Conservation (phyloP, 2,113 vertebrate species). For the Calyptommatus sinebrachiatus region DNA sequence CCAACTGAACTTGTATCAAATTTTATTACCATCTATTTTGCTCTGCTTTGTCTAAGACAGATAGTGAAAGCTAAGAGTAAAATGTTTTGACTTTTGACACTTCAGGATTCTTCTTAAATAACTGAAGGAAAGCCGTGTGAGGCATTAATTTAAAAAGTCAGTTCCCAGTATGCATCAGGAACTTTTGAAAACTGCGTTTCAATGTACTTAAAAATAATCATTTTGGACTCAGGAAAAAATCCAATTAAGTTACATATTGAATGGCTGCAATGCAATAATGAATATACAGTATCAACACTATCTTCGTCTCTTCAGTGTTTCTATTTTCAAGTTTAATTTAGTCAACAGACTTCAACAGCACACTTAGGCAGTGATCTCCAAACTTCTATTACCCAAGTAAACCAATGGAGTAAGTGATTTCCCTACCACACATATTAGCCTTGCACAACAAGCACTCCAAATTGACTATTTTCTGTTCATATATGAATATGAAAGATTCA, state of each 20-base stretch:
- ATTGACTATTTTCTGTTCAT: neutral
- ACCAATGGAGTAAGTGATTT: neutral
- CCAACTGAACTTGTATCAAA: neutral
- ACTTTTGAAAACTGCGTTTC: constrained; percentile 10
- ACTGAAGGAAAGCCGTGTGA: neutral
- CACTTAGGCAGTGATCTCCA: constrained; percentile 62
- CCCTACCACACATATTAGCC: no score
- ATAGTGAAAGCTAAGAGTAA: neutral
- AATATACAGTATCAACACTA: constrained; percentile 44
- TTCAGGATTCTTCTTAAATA: neutral
- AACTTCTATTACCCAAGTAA: constrained; percentile 58
- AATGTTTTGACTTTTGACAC: neutral
- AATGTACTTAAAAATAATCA: neutral
- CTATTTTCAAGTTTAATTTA: constrained; percentile 55
- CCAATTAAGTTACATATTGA: no score
- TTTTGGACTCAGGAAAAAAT: no score
- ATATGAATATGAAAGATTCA: neutral
- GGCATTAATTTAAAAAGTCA: neutral
- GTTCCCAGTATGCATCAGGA: neutral
- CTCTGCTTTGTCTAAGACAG: constrained; percentile 22
- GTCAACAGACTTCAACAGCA: constrained; percentile 56
- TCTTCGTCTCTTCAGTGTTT: constrained; percentile 2
- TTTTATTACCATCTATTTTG: neutral
- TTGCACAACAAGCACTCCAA: neutral
- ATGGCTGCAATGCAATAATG: constrained; percentile 16